Evolutionary conservation across 1,140 invertebrate species (phyloP).

Genomic region (Drosophila lini): DNA sequence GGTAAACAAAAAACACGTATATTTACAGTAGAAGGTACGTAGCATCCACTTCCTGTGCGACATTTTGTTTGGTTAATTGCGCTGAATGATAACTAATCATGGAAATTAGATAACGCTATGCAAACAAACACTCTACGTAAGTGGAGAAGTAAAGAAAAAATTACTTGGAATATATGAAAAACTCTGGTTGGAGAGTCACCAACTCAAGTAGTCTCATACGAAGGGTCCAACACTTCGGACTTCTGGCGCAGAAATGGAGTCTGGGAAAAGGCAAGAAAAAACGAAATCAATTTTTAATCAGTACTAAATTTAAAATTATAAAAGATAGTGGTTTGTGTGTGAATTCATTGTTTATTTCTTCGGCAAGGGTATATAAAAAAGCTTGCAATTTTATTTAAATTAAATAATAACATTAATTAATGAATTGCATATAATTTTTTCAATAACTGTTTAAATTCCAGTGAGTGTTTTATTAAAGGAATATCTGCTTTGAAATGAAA

Average conservation of each 20-base stretch:
- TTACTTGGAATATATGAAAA: not conserved
- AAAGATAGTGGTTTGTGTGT: not conserved
- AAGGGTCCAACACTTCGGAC: not conserved
- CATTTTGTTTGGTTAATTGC: conserved; percentile 36
- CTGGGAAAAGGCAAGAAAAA: not conserved
- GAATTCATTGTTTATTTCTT: no score
- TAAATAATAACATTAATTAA: no score
- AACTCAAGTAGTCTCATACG: not conserved
- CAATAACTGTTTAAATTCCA: not conserved
- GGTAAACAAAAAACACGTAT: not conserved
- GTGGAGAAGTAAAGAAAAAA: not conserved
- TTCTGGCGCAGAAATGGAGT: not conserved
- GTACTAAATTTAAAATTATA: not conserved
- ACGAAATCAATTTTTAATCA: no score
- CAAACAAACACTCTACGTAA: conserved; percentile 17
- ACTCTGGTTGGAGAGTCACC: not conserved
- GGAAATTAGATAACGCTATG: conserved; percentile 17
- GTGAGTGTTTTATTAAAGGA: not conserved
- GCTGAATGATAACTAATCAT: conserved; percentile 28
- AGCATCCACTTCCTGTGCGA: conserved; percentile 45
- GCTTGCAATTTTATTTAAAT: no score
- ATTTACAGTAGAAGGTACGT: conserved; percentile 13
- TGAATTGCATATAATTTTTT: no score
- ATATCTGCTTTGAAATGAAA: not conserved
- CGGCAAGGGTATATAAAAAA: no score